Base-by-base conservation (phyloP, 2,888 invertebrate genomes). In the Drosophila prolongata region DNA sequence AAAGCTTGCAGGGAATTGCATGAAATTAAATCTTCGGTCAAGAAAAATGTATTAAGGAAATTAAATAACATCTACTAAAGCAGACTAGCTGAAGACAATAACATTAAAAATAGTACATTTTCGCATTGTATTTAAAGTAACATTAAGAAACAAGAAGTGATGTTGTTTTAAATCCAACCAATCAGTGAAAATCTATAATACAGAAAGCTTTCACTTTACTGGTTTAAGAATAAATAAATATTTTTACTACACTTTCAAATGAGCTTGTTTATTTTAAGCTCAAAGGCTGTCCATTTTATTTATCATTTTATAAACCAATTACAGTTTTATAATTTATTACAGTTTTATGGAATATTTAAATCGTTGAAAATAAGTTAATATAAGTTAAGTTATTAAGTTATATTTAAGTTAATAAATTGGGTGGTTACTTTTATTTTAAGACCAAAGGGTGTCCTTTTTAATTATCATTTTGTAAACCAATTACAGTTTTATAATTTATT, bases 1-100 rank as follows among this genome's bases (percentile, higher is more conserved):
- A 35, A 64, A 42, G 62, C 62, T 64, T 64, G 65, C 62, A 64
- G 62, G 62, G 62, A 64, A 47, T 47, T 64, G 62, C 62, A 64
- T 24, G 62, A 62, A 30, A 27, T 14, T 16, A 62, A 35, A 35
- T 27, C 14, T 43, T 64, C 62, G 35, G 24, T 42, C 34, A n/a
- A 49, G 16, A 13, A 60, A 24, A 13, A 40, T 16, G 16, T 24
- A 59, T 46, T 56, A 56, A 46, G 35, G 6, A 38, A 40, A 40
- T n/a, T 58, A 5, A 58, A 58, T 58, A 40, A 57, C 11, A 40
- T 16, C 19, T 64, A 64, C 62, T 62, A 62, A 62, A 62, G 34
- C 47, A 47, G 35, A 62, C 64, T 49, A 64, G 27, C 34, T 27
- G 35, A 27, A 64, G 62, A 64, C 62, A 64, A 49, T 49, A 64